A percentile compares a stretch with the other conserved stretches of the same genome.
phyloP scores from a whole-genome alignment of 2,797 vertebrate genomes.

The Notoglanidium macrostoma region DNA sequence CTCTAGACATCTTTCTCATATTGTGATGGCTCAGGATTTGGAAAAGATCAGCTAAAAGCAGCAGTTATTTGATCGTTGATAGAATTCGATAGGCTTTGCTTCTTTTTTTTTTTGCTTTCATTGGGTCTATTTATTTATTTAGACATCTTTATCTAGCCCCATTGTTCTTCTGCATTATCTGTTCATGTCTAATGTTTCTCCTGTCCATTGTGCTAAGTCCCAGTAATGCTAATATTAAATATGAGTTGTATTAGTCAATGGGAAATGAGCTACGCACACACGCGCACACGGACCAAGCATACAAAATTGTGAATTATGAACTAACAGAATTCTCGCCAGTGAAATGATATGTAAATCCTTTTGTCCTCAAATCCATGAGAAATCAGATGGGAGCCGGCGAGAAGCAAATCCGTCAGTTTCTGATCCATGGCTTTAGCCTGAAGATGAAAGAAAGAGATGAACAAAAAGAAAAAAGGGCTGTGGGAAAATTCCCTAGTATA shows the following conservation, averaged over 20 bases:
- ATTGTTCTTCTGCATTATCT: neutral
- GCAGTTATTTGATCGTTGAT: neutral
- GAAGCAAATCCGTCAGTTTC: slow-evolving; percentile 36
- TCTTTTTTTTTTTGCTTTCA: no score
- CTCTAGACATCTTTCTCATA: neutral
- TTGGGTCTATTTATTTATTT: neutral
- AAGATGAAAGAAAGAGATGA: slow-evolving; percentile 47
- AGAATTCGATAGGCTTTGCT: neutral
- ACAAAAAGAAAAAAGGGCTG: slow-evolving; percentile 38
- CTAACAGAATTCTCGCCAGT: slow-evolving; percentile 53
- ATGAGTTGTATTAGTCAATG: slow-evolving; percentile 4
- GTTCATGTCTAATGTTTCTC: slow-evolving; percentile 58
- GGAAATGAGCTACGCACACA: slow-evolving; percentile 5
- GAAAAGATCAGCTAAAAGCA: neutral
- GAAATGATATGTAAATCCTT: slow-evolving; percentile 64
- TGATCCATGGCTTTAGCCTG: slow-evolving; percentile 39
- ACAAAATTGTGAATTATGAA: slow-evolving; percentile 49
- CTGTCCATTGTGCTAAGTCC: slow-evolving; percentile 2
- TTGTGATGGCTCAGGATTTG: slow-evolving; percentile 51
- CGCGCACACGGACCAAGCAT: slow-evolving; percentile 9
- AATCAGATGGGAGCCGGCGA: slow-evolving; percentile 62
- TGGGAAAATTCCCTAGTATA: slow-evolving; percentile 41
- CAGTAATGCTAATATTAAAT: slow-evolving; percentile 27
- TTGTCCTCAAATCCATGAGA: slow-evolving; percentile 62
- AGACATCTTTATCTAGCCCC: neutral